phyloP scores from a whole-genome alignment of 2,888 invertebrate genomes.

The Chalcis sispes region DNA sequence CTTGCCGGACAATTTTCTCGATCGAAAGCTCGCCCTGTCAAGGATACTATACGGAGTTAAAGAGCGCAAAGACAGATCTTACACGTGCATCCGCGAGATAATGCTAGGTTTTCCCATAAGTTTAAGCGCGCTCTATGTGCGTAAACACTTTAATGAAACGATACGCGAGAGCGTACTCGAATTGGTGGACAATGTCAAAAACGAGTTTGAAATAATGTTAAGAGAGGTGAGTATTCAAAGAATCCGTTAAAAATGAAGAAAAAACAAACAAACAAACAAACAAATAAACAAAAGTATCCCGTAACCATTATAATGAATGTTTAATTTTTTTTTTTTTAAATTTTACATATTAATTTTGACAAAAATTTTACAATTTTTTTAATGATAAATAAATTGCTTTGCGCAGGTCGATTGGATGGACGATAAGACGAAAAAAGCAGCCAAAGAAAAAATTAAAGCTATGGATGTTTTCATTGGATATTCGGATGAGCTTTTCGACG shows the following conservation, averaged over 20 bases:
- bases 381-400: constrained; percentile 88
- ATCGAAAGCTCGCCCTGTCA: constrained; percentile 71
- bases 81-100: constrained; percentile 90
- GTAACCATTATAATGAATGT: neutral
- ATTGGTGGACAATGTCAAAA: constrained; percentile 89
- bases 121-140: constrained; percentile 86
- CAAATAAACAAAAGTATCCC: too few species aligned
- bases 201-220: constrained; percentile 86
- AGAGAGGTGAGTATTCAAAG: constrained; percentile 76
- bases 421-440: constrained; percentile 83
- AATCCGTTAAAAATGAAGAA: too few species aligned
- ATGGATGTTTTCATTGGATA: constrained; percentile 94
- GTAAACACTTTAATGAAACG: constrained; percentile 88
- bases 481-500: constrained; percentile 89
- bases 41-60: constrained; percentile 70
- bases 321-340: neutral
- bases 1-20: constrained; percentile 70
- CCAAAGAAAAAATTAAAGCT: constrained; percentile 85
- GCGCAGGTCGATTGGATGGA: constrained; percentile 92
- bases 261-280: constrained; percentile 84
- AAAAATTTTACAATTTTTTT: constrained; percentile 47
- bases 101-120: constrained; percentile 85
- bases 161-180: constrained; percentile 87
- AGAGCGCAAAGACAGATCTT: constrained; percentile 79
- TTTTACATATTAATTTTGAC: neutral